Conservation (phyloP, 2,888 invertebrate genomes). For the Drosophila borealis region DNA sequence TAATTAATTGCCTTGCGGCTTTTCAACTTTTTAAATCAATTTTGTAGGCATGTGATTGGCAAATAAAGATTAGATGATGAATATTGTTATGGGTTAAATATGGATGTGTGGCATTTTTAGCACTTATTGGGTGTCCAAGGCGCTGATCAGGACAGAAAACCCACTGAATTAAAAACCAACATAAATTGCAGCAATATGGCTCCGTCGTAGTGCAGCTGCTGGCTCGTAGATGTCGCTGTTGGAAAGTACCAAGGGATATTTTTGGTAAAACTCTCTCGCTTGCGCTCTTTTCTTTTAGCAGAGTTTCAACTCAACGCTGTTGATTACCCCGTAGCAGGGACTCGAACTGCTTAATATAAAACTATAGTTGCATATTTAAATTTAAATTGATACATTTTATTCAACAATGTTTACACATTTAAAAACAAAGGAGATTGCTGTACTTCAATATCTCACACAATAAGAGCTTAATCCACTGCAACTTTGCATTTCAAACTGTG, state of each 20-base stretch:
- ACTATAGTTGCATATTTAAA: too few relatives aligned
- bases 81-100: background rate
- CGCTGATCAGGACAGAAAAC: background rate
- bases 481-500: too few relatives aligned
- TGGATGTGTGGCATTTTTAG: background rate
- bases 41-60: slow-evolving; percentile 16
- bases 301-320: background rate
- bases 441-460: too few relatives aligned
- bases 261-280: slow-evolving; percentile 5
- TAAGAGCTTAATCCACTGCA: too few relatives aligned
- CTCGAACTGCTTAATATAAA: background rate
- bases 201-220: slow-evolving; percentile 5
- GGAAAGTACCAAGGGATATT: slow-evolving; percentile 37
- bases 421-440: too few relatives aligned
- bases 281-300: slow-evolving; percentile 11
- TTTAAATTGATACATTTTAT: too few relatives aligned
- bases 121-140: too few relatives aligned
- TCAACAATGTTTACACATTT: too few relatives aligned
- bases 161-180: background rate
- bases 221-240: slow-evolving; percentile 40
- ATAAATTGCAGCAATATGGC: background rate
- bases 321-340: background rate
- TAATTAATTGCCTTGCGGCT: slow-evolving; percentile 58
- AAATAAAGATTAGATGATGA: background rate
- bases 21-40: slow-evolving; percentile 53